A percentile compares a stretch with the other conserved stretches of the same genome.
Evolutionary conservation across 2,888 invertebrate species (phyloP).

Genomic region (Parascotia fuliginaria): DNA sequence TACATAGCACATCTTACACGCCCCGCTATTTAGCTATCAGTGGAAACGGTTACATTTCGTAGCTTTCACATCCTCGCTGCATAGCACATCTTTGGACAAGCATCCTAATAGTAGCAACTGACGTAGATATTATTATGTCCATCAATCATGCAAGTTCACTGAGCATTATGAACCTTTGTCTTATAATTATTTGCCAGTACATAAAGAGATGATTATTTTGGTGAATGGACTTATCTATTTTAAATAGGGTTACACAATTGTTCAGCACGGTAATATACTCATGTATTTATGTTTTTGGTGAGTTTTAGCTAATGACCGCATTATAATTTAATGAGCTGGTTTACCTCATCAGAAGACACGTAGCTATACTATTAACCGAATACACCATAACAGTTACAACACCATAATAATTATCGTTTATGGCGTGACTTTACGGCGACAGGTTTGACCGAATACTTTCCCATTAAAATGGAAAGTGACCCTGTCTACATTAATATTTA

Average conservation of each 20-base stretch:
- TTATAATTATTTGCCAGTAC: slow-evolving; percentile 1
- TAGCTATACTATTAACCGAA: background rate
- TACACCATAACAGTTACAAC: slow-evolving; percentile 24
- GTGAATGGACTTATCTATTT: too few species aligned
- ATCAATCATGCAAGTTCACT: background rate
- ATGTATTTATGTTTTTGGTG: too few species aligned
- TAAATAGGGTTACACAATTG: too few species aligned
- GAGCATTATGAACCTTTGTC: background rate
- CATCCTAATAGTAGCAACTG: background rate
- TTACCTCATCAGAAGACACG: slow-evolving; percentile 15
- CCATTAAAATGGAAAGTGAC: slow-evolving; percentile 37
- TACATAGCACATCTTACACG: too few species aligned
- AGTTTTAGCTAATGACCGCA: too few species aligned
- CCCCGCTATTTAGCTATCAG: too few species aligned
- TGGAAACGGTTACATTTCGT: too few species aligned
- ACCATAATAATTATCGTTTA: slow-evolving; percentile 18
- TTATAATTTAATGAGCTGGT: too few species aligned
- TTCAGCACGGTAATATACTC: too few species aligned
- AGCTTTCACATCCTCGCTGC: too few species aligned
- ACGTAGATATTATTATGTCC: background rate
- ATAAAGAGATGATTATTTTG: too few species aligned
- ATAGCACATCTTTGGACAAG: too few species aligned
- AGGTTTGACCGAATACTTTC: slow-evolving; percentile 29
- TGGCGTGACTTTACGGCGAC: slow-evolving; percentile 1
- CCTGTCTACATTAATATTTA: slow-evolving; percentile 19